These are phyloP conservation scores for Cephalopterus ornatus DNA, from an alignment of 2,113 vertebrate genomes.

Conservation along the genomic window DNA sequence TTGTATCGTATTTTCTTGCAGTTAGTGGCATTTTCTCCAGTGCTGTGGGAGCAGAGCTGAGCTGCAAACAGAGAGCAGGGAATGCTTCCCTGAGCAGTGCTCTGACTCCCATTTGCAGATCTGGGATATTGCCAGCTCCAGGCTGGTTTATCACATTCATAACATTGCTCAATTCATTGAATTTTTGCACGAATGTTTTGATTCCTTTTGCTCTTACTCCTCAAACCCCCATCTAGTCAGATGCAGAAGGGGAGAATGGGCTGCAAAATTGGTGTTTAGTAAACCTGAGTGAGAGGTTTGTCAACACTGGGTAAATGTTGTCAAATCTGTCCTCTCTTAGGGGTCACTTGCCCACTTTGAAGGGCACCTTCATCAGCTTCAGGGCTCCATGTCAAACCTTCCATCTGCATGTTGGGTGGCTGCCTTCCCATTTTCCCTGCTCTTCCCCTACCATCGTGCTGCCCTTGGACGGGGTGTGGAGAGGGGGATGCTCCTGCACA, in stretches of 20 bases:
- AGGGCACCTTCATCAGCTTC: background rate
- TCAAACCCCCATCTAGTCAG: background rate
- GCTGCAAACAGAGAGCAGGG: background rate
- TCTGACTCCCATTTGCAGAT: background rate
- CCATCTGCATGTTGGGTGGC: background rate
- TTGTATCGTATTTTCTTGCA: background rate
- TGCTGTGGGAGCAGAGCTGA: background rate
- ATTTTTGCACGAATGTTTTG: background rate
- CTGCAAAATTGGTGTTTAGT: background rate
- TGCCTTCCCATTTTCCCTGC: background rate
- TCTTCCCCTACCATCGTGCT: background rate
- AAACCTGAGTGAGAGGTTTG: background rate
- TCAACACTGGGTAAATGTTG: background rate
- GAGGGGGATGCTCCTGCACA: background rate
- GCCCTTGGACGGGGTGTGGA: accelerated
- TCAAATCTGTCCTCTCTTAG: background rate
- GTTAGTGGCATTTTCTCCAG: background rate
- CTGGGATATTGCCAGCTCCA: background rate
- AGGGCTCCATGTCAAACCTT: background rate
- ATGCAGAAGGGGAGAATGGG: background rate
- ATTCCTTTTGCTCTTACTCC: background rate
- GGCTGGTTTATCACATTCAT: background rate
- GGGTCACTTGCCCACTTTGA: background rate
- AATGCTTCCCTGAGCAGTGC: background rate
- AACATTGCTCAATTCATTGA: background rate